Base-by-base conservation (phyloP, 1,140 invertebrate genomes). In the Aphelenchoides avenae region DNA sequence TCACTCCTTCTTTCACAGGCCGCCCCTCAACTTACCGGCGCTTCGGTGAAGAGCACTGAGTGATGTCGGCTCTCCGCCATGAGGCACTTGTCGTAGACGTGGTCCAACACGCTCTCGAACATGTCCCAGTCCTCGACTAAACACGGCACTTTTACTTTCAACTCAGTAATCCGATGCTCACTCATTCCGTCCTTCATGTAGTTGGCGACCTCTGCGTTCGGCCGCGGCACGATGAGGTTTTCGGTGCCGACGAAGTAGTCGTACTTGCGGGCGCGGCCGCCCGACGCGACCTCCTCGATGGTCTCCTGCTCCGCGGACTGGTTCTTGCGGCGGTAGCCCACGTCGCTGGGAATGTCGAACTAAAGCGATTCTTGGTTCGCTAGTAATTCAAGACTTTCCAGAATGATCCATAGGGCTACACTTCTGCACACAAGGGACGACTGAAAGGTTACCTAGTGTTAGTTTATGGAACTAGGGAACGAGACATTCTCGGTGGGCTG, bases 61-160 rank as follows among this genome's bases (percentile, higher is more conserved):
- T 95, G 91, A 64, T 88, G 86, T 62, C 90, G 85, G 1, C 89
- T 83, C 57, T 87, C 85, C 0, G 87, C 86, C 53, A 61, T 18
- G 31, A 90, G 84, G 60, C 86, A 84, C 66, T 89, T 88, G 27
- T 84, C 87, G 37, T 85, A 93, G 3, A 87, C 86, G 78, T 93
- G 89, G 64, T 94, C 89, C 2, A 93, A 79, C 49, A 88, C 82
- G 73, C 89, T 87, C 78, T 95, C 91, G 81, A 94, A 95, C 49
- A 92, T 80, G 68, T 94, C 90, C 90, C 91, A 95, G 77, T 95
- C 90, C 60, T 95, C 90, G 60, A 95, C 81, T 82, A 66, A 26
- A 47, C 55, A 53, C 15, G 11, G 13, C n/a, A 5, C 2, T 26
- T 47, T 41, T 24, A 18, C 6, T n/a, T 20, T 57, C 7, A 57